A percentile compares a stretch with the other conserved stretches of the same genome.
Conservation (phyloP, 2,888 invertebrate genomes). For the Exephanes ischioxanthus region DNA sequence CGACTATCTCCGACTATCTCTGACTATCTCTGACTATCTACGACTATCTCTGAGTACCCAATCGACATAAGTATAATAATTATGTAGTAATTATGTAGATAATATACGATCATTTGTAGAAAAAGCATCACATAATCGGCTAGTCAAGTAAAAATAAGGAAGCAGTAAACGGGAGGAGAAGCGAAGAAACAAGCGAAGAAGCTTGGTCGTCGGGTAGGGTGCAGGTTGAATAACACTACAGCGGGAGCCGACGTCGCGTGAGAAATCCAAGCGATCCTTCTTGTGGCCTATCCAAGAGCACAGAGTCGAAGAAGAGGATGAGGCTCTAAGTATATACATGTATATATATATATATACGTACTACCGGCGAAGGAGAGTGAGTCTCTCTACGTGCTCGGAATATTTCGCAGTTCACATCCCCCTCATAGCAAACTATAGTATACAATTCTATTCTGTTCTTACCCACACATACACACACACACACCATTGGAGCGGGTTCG, state of each 20-base stretch:
- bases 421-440: constrained; percentile 48
- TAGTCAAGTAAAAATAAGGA: constrained; percentile 15
- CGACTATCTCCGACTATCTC: too few relatives aligned
- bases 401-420: constrained; percentile 60
- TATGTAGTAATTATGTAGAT: too few relatives aligned
- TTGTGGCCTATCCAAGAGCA: constrained; percentile 65
- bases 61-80: too few relatives aligned
- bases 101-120: background rate
- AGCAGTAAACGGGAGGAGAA: constrained; percentile 32
- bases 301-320: constrained; percentile 48
- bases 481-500: constrained; percentile 56
- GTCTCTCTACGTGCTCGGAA: constrained; percentile 70
- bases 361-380: constrained; percentile 56
- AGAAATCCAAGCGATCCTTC: constrained; percentile 72
- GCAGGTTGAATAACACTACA: constrained; percentile 57
- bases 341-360: constrained; percentile 45
- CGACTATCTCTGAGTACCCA: too few relatives aligned
- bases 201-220: constrained; percentile 44
- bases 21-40: too few relatives aligned
- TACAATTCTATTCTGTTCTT: constrained; percentile 32
- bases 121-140: constrained; percentile 29
- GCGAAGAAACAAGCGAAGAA: constrained; percentile 28
- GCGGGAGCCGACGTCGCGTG: constrained; percentile 60
- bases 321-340: constrained; percentile 24
- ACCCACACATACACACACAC: constrained; percentile 32